These are phyloP conservation scores for Listronotus bonariensis DNA, from an alignment of 1,140 invertebrate genomes.

Conservation along the genomic window DNA sequence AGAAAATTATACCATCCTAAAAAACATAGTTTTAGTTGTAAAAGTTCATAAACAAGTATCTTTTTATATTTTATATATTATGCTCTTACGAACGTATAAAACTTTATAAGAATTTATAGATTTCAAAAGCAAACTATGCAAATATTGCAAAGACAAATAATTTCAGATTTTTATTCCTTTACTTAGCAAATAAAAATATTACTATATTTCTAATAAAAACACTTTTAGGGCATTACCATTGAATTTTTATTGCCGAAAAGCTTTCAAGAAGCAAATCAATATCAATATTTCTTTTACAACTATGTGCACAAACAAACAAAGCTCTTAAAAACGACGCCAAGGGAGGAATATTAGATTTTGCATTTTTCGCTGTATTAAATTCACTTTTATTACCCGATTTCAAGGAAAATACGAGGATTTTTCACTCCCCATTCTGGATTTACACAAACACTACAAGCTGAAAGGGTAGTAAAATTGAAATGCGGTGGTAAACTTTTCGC, in stretches of 20 bases:
- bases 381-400: slow-evolving; percentile 28
- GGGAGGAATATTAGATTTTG: slow-evolving; percentile 32
- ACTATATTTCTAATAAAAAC: slow-evolving; percentile 13
- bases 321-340: slow-evolving; percentile 22
- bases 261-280: slow-evolving; percentile 29
- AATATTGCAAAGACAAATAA: slow-evolving; percentile 7
- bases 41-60: too few species aligned
- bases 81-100: neutral
- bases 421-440: slow-evolving; percentile 18
- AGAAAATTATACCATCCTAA: too few species aligned
- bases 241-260: slow-evolving; percentile 16
- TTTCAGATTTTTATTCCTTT: slow-evolving; percentile 5
- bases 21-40: too few species aligned
- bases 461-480: slow-evolving; percentile 29
- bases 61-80: too few species aligned
- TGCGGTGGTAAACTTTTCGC: slow-evolving; percentile 2
- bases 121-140: neutral
- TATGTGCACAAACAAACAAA: slow-evolving; percentile 20
- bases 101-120: neutral
- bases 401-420: slow-evolving; percentile 24
- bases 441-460: slow-evolving; percentile 28
- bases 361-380: slow-evolving; percentile 29
- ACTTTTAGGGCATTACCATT: slow-evolving; percentile 10
- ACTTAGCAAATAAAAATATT: slow-evolving; percentile 9
- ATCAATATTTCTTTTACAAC: slow-evolving; percentile 24